These are phyloP conservation scores for Galerucella pusilla DNA, from an alignment of 2,888 invertebrate genomes.

Conservation along the genomic window DNA sequence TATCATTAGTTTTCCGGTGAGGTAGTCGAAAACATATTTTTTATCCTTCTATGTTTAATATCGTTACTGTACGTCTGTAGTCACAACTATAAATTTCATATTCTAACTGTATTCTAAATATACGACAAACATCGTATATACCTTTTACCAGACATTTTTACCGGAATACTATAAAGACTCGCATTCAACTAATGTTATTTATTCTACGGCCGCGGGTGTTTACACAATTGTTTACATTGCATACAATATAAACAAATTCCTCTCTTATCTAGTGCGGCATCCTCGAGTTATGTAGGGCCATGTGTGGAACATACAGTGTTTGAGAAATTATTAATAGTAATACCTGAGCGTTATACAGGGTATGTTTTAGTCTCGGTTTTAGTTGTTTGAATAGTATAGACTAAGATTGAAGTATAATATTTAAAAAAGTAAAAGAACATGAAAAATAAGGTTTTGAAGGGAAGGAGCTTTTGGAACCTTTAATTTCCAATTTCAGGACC, in stretches of 20 bases:
- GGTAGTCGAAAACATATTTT: too few species aligned
- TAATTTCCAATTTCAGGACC: too few species aligned
- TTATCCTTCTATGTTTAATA: neutral
- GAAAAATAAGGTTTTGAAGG: too few species aligned
- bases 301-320: constrained; percentile 19
- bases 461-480: too few species aligned
- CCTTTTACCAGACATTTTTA: neutral
- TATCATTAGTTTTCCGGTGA: too few species aligned
- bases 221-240: constrained; percentile 24
- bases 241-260: constrained; percentile 28
- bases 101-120: constrained; percentile 7
- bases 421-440: too few species aligned
- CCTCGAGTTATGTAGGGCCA: constrained; percentile 21
- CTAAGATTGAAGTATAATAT: neutral
- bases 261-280: constrained; percentile 31
- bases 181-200: constrained; percentile 23
- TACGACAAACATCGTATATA: neutral
- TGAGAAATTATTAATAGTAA: constrained; percentile 17
- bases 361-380: too few species aligned
- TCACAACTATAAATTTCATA: neutral
- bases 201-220: constrained; percentile 18
- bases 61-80: neutral
- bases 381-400: neutral
- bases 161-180: constrained; percentile 10
- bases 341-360: neutral